Evolutionary conservation across 1,140 invertebrate genomes (phyloP), one percentile per base, ranked within the genome.

Genomic region (Charaxes varanes): DNA sequence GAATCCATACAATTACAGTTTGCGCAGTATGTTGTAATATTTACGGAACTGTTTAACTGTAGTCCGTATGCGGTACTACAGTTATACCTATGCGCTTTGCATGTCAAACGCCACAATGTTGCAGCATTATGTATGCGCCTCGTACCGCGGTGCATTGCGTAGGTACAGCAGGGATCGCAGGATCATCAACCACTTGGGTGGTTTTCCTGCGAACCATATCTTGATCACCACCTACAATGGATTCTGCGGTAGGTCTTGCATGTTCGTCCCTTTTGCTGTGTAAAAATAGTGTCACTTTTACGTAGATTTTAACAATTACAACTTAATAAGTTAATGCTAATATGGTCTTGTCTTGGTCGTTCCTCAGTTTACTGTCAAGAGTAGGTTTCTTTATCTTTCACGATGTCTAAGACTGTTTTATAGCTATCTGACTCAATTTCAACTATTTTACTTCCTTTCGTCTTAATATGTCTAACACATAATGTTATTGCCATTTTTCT

Each of bases 151-250:
- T 35, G 52, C 58, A 56, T 63, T 76, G 32, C 32, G 37, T 30
- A 63, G 60, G 61, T 62, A 63, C 52, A 50, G 49, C 42, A 37
- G 48, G 61, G 53, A 63, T 62, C 50, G 50, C 27, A 59, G 70
- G 70, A 69, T 68, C 66, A 66, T 43, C 52, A 56, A 54, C 74
- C 43, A 54, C 48, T 54, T 79, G 65, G 68, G 71, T 77, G 69
- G 74, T 41, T 34, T 18, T 12, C 37, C 11, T 31, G 37, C 14
- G 26, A 30, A 22, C 31, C 10, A 11, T 40, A 40, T 40, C 37
- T 22, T 31, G 27, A 31, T 40, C 26, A 5, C 16, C 26, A 38
- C 8, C 17, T 12, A 30, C 14, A 15, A 2, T 30, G 1, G 2
- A 7, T 11, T 11, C 6, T 11, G 7, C 14, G n/a, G 28, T 7